Conservation (phyloP, 2,797 vertebrate species). For the Oreochromis mossambicus region DNA sequence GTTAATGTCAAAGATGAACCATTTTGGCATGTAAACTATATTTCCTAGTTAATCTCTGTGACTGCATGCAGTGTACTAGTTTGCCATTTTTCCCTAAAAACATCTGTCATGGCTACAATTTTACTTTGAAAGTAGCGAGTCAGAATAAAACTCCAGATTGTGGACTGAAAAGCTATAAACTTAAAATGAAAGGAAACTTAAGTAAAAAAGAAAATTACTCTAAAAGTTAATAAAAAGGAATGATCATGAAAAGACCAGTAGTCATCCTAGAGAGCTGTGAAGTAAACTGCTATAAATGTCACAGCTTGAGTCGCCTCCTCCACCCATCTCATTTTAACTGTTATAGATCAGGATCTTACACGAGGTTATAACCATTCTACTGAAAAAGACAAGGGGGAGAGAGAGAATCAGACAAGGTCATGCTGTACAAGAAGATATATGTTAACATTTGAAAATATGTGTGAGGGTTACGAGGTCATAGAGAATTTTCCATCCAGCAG, state of each 20-base stretch:
- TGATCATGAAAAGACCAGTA: neutral
- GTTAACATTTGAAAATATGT: neutral
- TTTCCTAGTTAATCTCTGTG: neutral
- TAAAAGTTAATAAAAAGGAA: neutral
- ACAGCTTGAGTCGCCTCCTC: neutral
- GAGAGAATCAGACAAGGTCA: neutral
- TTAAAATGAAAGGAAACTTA: accelerated
- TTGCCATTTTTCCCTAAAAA: neutral
- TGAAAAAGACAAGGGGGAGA: neutral
- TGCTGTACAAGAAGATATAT: constrained; percentile 3
- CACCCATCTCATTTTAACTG: neutral
- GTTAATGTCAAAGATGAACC: neutral
- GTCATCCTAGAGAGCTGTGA: neutral
- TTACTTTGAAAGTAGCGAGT: neutral
- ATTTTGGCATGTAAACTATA: neutral
- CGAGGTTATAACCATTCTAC: neutral
- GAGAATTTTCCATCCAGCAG: constrained; percentile 8
- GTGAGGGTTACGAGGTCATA: neutral
- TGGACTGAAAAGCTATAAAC: neutral
- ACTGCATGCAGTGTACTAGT: neutral
- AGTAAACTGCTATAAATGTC: neutral
- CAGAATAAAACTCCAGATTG: neutral
- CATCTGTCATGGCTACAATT: neutral
- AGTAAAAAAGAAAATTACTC: neutral
- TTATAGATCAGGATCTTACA: neutral